Evolutionary conservation across 1,140 invertebrate species (phyloP).

Genomic region (Ceratoteleas bidentatus): DNA sequence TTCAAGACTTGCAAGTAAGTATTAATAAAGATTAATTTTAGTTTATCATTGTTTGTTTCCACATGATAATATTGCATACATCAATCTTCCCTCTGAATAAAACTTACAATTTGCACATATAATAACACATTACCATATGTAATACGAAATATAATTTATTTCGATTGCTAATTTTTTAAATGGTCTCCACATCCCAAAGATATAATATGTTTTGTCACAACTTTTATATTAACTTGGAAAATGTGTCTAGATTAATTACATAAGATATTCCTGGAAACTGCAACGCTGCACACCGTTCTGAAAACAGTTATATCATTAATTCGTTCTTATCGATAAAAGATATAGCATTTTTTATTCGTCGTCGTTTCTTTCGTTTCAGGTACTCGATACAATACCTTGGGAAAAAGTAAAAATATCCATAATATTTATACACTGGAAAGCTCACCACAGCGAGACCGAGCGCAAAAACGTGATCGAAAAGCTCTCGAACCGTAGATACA

Average conservation of each 20-base stretch:
- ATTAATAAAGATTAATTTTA: too few species aligned
- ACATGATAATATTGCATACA: too few species aligned
- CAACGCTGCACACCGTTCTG: slow-evolving; percentile 26
- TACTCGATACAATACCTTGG: slow-evolving; percentile 80
- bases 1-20: slow-evolving; percentile 70
- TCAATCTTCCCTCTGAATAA: too few species aligned
- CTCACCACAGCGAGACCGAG: slow-evolving; percentile 74
- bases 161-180: too few species aligned
- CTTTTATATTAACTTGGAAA: too few species aligned
- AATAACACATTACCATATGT: too few species aligned
- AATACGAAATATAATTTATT: too few species aligned
- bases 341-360: slow-evolving; percentile 31
- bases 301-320: slow-evolving; percentile 52
- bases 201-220: too few species aligned
- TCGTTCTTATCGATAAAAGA: slow-evolving; percentile 51
- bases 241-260: slow-evolving; percentile 22
- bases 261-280: slow-evolving; percentile 42
- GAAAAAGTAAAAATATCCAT: slow-evolving; percentile 77
- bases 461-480: slow-evolving; percentile 76
- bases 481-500: slow-evolving; percentile 73
- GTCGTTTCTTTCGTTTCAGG: slow-evolving; percentile 66
- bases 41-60: too few species aligned
- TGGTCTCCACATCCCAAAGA: too few species aligned
- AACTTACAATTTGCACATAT: too few species aligned
- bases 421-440: slow-evolving; percentile 77